A percentile compares a stretch with the other conserved stretches of the same genome.
Evolutionary conservation across 1,140 invertebrate genomes (phyloP).

Genomic region (Eulimnadia texana): DNA sequence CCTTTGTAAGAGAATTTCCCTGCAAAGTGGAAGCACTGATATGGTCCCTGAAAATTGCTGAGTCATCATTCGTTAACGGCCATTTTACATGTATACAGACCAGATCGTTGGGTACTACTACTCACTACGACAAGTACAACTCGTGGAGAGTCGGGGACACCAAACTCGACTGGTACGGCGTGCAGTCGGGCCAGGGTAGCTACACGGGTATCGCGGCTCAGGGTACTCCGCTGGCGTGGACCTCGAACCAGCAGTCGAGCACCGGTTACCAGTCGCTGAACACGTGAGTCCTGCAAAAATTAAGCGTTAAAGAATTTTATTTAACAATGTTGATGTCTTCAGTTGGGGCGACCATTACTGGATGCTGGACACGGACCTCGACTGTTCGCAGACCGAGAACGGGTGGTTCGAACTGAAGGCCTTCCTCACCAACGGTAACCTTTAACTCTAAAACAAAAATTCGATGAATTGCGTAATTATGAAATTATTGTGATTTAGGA

Average conservation of each 20-base stretch:
- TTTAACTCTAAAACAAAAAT: conserved; percentile 10
- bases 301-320: neutral
- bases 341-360: conserved; percentile 33
- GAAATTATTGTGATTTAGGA: conserved; percentile 1
- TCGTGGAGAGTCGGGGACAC: conserved; percentile 31
- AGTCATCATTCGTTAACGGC: neutral
- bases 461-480: neutral
- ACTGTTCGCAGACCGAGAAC: conserved; percentile 31
- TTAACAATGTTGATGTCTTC: neutral
- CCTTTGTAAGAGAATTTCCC: no score
- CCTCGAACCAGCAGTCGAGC: conserved; percentile 26
- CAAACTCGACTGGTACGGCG: conserved; percentile 32
- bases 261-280: conserved; percentile 28
- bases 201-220: conserved; percentile 24
- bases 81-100: neutral
- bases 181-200: conserved; percentile 28
- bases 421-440: conserved; percentile 17
- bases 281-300: conserved; percentile 15
- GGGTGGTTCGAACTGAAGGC: conserved; percentile 37
- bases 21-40: no score
- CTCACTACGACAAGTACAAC: conserved; percentile 29
- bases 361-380: conserved; percentile 35
- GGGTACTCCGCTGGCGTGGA: conserved; percentile 33
- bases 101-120: conserved; percentile 15
- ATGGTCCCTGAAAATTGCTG: neutral